Evolutionary conservation across 2,888 invertebrate species (phyloP).

Genomic region (Diarsia brunnea): DNA sequence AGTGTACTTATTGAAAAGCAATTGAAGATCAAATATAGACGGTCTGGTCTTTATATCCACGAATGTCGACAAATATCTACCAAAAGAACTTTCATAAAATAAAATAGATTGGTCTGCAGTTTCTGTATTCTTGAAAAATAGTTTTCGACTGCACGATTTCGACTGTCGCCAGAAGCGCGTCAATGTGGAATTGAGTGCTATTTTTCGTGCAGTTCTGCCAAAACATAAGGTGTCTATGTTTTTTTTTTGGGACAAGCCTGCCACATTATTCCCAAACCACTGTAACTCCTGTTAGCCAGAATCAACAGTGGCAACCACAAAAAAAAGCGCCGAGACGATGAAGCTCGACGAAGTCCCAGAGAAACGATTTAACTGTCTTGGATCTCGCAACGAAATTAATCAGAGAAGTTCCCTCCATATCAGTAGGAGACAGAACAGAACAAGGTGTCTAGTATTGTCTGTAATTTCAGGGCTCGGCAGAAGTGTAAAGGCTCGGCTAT

Average conservation of each 20-base stretch:
- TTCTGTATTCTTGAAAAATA: slow-evolving; percentile 14
- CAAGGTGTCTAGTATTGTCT: too few relatives aligned
- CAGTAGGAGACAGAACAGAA: too few relatives aligned
- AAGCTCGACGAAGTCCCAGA: too few relatives aligned
- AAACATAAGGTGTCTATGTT: neutral
- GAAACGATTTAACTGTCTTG: too few relatives aligned
- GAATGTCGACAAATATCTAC: slow-evolving; percentile 8
- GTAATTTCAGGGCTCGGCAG: neutral
- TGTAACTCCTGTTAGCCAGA: too few relatives aligned
- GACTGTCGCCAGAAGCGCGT: neutral
- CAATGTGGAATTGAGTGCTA: neutral
- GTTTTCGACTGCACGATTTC: slow-evolving; percentile 7
- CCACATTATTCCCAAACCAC: too few relatives aligned
- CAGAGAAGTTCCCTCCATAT: too few relatives aligned
- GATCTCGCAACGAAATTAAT: too few relatives aligned
- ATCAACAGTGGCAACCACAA: too few relatives aligned
- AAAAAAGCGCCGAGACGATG: too few relatives aligned
- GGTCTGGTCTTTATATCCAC: slow-evolving; percentile 24
- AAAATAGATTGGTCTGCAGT: slow-evolving; percentile 32
- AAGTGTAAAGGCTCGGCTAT: too few relatives aligned
- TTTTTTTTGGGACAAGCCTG: too few relatives aligned
- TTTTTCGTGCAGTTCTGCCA: neutral
- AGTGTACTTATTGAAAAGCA: slow-evolving; percentile 14
- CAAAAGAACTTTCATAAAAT: slow-evolving; percentile 9
- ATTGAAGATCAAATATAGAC: slow-evolving; percentile 22